phyloP scores from a whole-genome alignment of 2,113 vertebrate genomes.

The Motacilla alba region DNA sequence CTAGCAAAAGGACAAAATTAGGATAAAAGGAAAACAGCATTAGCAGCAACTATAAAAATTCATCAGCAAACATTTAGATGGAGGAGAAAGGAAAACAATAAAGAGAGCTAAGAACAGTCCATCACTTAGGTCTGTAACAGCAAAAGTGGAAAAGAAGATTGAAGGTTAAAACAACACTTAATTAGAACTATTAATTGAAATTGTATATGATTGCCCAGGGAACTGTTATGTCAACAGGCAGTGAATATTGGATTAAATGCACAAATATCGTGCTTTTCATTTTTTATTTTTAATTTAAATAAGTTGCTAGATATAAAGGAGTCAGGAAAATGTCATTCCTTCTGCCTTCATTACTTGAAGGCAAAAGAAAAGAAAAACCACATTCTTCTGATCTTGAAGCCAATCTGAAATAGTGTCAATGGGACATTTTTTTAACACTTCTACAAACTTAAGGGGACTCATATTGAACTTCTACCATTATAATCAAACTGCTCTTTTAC shows the following conservation, averaged over 20 bases:
- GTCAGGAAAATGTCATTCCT: background rate
- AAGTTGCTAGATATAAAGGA: background rate
- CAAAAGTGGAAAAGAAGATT: background rate
- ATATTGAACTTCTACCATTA: background rate
- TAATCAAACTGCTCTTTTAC: background rate
- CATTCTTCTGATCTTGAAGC: background rate
- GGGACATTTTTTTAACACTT: background rate
- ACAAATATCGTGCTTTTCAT: background rate
- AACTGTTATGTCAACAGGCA: background rate
- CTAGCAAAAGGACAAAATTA: background rate
- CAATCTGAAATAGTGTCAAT: background rate
- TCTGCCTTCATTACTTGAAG: background rate
- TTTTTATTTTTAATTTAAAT: background rate
- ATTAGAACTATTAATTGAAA: slow-evolving; percentile 29
- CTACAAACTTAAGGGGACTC: background rate
- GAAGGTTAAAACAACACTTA: background rate
- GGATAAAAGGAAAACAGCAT: background rate
- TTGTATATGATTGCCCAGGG: background rate
- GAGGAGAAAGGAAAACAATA: background rate
- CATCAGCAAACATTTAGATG: background rate
- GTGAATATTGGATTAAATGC: background rate
- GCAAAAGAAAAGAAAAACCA: background rate
- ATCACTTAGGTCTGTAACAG: background rate
- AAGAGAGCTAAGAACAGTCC: background rate
- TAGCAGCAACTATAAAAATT: background rate